phyloP scores from a whole-genome alignment of 1,140 invertebrate genomes.

The Drosophila ficusphila region DNA sequence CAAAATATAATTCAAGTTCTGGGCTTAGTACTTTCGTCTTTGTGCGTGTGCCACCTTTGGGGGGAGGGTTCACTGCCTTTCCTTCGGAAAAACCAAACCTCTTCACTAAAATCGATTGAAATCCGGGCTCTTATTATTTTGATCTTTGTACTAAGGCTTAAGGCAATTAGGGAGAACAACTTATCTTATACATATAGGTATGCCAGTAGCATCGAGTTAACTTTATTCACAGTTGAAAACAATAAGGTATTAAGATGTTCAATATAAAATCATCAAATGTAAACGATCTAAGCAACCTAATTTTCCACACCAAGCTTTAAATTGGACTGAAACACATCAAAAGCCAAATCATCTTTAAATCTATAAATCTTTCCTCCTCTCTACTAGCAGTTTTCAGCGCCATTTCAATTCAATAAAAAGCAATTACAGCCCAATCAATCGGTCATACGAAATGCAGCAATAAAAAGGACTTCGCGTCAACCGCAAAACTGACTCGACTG shows the following conservation, averaged over 20 bases:
- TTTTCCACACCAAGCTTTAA: background rate
- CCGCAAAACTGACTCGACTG: conserved; percentile 42
- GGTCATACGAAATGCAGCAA: conserved; percentile 28
- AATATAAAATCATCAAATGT: too few species aligned
- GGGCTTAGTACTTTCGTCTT: conserved; percentile 14
- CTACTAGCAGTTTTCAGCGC: background rate
- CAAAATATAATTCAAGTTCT: conserved; percentile 62
- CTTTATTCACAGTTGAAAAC: too few species aligned
- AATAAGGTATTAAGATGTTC: too few species aligned
- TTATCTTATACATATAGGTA: background rate
- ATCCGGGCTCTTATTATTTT: background rate
- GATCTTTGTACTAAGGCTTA: background rate
- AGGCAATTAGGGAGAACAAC: conserved; percentile 1
- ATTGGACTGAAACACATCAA: background rate
- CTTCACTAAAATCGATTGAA: conserved; percentile 1
- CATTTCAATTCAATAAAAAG: conserved; percentile 51
- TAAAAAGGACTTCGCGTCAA: conserved; percentile 26
- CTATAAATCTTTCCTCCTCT: background rate
- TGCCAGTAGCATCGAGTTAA: too few species aligned
- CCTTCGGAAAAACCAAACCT: background rate
- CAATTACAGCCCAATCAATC: conserved; percentile 68
- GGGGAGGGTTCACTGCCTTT: background rate
- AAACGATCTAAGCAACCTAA: too few species aligned
- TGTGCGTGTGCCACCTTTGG: conserved; percentile 13
- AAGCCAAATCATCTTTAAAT: background rate